phyloP scores from a whole-genome alignment of 2,113 vertebrate species.

The Mellivora capensis region DNA sequence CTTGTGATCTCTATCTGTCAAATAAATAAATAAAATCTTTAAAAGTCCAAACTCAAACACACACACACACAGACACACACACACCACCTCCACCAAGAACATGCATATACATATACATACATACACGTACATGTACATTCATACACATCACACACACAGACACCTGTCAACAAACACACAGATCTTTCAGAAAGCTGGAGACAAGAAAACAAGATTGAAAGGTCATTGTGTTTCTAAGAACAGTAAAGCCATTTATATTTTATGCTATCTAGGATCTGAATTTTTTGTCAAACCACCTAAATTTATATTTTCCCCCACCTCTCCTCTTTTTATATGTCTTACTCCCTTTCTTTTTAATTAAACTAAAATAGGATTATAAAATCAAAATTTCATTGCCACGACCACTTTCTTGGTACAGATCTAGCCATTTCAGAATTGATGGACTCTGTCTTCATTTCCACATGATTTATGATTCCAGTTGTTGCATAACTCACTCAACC shows the following conservation, averaged over 20 bases:
- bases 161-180: not conserved
- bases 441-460: not conserved
- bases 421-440: not conserved
- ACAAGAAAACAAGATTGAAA: not conserved
- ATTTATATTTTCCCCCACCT: not conserved
- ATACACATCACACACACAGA: not conserved
- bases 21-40: too few species aligned
- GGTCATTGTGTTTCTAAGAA: not conserved
- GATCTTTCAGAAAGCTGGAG: not conserved
- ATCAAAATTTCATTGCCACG: not conserved
- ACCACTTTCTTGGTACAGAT: not conserved
- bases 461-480: not conserved
- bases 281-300: not conserved
- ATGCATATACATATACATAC: not conserved
- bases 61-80: not conserved
- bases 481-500: not conserved
- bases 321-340: not conserved
- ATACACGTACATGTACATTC: not conserved
- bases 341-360: not conserved
- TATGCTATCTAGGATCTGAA: not conserved
- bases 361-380: not conserved
- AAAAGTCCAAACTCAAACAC: too few species aligned
- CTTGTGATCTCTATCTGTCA: too few species aligned
- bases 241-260: not conserved
- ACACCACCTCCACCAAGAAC: not conserved